Base-by-base conservation (phyloP, 2,888 invertebrate species). In the Drosophila merina region DNA sequence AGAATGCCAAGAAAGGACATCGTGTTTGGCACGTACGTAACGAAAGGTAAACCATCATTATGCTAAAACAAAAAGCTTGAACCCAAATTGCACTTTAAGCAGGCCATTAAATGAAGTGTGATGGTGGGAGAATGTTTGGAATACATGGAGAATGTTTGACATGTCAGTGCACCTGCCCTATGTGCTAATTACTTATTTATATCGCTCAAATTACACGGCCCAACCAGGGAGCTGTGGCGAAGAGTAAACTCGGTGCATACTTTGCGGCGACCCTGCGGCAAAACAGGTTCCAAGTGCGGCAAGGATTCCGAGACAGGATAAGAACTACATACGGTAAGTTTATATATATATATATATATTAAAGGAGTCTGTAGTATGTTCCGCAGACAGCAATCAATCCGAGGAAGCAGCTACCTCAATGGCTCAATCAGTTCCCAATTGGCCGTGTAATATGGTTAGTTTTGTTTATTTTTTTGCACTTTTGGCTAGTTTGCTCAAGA, bases 111-210 rank as follows among this genome's bases (percentile, higher is more conserved):
- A 74, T 59, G 73, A 63, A 72, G 51, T 36, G 25, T 30, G 38
- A 40, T 9, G 57, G 20, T 44, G 44, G 28, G 47, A 30, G 20
- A 20, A 20, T 20, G 20, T 20, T 20, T 20, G 20, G 20, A 20
- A 20, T 33, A 50, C 58, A 42, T 57, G 60, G 62, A 49, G 2
- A 44, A 38, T 51, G 67, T 54, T 64, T 66, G 38, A 47, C 36
- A 45, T 38, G 59, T 47, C 57, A 60, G 59, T 57, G 59, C 59
- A 60, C 63, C 68, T 60, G 52, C 78, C 77, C 81, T 84, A 74
- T 86, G 78, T 72, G 77, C 79, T 84, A 84, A 85, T 84, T 84
- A 84, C 69, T 84, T 84, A 84, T 84, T 84, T 87, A 84, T 87
- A 63, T 48, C 31, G 64, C 72, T 64, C 64, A 63, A 33, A 56